Evolutionary conservation across 1,140 invertebrate species (phyloP).

Genomic region (Drosophila nannoptera): DNA sequence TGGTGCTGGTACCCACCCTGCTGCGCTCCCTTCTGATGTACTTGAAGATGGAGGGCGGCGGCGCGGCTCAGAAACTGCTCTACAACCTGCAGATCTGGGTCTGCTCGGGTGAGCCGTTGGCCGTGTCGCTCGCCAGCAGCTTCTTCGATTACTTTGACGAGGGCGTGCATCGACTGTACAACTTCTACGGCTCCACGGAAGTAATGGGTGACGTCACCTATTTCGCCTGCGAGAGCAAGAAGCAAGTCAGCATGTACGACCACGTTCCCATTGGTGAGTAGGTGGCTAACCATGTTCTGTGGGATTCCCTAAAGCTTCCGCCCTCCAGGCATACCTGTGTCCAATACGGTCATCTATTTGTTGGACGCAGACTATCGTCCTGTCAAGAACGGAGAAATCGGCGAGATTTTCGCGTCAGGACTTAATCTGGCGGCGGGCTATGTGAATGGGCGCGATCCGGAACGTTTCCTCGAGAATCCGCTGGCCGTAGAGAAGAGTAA

Average conservation of each 20-base stretch:
- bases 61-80: conserved; percentile 79
- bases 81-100: conserved; percentile 86
- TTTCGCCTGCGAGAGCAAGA: conserved; percentile 80
- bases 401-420: conserved; percentile 89
- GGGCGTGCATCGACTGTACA: conserved; percentile 84
- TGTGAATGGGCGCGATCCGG: conserved; percentile 85
- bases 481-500: conserved; percentile 84
- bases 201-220: conserved; percentile 91
- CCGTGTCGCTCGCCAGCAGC: conserved; percentile 83
- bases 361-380: conserved; percentile 85
- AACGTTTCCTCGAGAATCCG: conserved; percentile 87
- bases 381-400: conserved; percentile 85
- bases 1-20: conserved; percentile 91
- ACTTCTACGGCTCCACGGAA: conserved; percentile 95
- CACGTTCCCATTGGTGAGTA: conserved; percentile 88
- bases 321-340: conserved; percentile 81
- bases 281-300: not conserved
- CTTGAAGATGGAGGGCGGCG: conserved; percentile 80
- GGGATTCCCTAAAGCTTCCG: not conserved
- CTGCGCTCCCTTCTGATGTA: conserved; percentile 88
- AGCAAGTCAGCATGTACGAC: conserved; percentile 82
- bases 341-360: conserved; percentile 89
- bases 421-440: conserved; percentile 89
- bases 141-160: conserved; percentile 86
- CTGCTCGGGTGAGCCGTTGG: conserved; percentile 89